Evolutionary conservation across 2,888 invertebrate genomes (phyloP), one percentile per base, ranked within the genome.

Genomic region (Sinelater perroti): DNA sequence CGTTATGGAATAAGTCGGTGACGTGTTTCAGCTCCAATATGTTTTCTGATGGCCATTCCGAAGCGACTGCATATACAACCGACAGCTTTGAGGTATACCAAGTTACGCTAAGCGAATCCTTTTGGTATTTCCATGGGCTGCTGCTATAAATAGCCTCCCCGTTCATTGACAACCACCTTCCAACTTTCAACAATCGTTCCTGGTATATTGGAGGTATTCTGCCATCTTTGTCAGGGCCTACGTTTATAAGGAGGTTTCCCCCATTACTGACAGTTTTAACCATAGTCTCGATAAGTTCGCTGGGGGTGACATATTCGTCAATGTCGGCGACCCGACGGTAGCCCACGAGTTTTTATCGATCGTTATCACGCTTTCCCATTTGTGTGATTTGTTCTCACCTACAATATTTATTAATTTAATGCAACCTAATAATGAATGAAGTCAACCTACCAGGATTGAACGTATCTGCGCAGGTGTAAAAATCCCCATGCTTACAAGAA

Each of bases 361-460:
- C 0, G 95, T 93, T 81, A 95, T 88, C 16, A 89, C 90, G 75
- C 95, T 95, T 77, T 96, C 96, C 93, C 94, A 96, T 78, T 96
- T 96, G 68, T 91, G 91, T 0, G 73, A 61, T 63, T 83, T 82
- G 10, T 87, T 74, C 13, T 81, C 75, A 36, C 85, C 85, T 84
- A 6, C n/a, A n/a, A n/a, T n/a, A n/a, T n/a, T n/a, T n/a, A n/a
- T n/a, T n/a, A n/a, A n/a, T n/a, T n/a, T n/a, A n/a, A n/a, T n/a
- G n/a, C n/a, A n/a, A 31, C 11, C 2, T 7, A 31, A 31, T 3
- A n/a, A 31, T n/a, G 7, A 8, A 8, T 33, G 11, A 6, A 14
- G 30, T n/a, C 7, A 24, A 6, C 6, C 2, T 38, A 83, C 90
- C 90, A 70, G 91, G 91, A 79, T 90, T 91, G 70, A 83, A 93